Conservation (phyloP, 2,797 vertebrate genomes). For the Manis pentadactyla region DNA sequence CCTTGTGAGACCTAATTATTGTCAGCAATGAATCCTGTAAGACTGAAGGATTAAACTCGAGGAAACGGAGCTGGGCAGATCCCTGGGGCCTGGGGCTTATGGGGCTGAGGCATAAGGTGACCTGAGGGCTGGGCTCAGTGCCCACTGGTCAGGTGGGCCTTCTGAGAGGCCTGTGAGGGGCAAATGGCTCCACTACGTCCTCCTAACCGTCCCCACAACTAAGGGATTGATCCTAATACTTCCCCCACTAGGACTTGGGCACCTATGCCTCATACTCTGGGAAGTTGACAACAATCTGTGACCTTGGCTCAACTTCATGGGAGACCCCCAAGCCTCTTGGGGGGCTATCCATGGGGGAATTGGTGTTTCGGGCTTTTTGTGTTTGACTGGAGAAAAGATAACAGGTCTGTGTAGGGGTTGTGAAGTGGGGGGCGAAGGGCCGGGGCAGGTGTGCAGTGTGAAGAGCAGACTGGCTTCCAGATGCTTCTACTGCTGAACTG, state of each 20-base stretch:
- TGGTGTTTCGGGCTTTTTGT: background rate
- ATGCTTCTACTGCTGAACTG: background rate
- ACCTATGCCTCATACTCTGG: background rate
- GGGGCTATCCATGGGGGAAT: background rate
- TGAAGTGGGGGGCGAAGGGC: background rate
- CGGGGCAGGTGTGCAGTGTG: background rate
- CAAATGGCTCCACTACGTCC: background rate
- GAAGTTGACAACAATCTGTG: background rate
- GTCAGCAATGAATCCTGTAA: conserved; percentile 85
- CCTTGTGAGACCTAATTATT: conserved; percentile 88
- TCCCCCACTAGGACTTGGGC: fast-evolving
- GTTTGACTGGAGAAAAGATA: background rate
- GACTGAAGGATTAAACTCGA: conserved; percentile 75
- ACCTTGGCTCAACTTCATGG: background rate
- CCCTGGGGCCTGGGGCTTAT: background rate
- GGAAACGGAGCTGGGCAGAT: conserved; percentile 67
- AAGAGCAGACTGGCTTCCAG: background rate
- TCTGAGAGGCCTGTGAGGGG: background rate
- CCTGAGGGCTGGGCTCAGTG: background rate
- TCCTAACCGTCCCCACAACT: background rate
- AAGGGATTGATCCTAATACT: background rate
- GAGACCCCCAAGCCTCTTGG: background rate
- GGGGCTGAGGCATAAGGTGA: conserved; percentile 15
- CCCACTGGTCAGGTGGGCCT: fast-evolving
- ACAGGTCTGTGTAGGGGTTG: no score